phyloP scores from a whole-genome alignment of 1,140 invertebrate genomes.

The Monochamus saltuarius region DNA sequence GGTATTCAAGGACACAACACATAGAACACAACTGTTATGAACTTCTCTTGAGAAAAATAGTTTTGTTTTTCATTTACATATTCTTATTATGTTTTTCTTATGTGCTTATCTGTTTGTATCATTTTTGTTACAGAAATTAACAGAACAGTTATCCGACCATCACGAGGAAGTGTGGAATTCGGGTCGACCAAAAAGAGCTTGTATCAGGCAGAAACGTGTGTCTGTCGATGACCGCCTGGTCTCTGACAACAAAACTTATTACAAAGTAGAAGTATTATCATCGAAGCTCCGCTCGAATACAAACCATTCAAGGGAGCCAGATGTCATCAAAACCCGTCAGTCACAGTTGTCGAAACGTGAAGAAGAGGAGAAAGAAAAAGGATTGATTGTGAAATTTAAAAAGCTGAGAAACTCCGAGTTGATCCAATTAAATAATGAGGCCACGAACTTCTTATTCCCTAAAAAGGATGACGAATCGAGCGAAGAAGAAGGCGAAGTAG shows the following conservation, averaged over 20 bases:
- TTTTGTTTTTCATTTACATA: too few species aligned
- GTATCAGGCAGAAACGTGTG: slow-evolving; percentile 54
- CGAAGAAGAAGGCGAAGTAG: slow-evolving; percentile 52
- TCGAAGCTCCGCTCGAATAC: slow-evolving; percentile 67
- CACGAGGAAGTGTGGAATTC: slow-evolving; percentile 44
- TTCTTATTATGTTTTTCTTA: too few species aligned
- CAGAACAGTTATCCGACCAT: slow-evolving; percentile 23
- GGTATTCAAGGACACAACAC: too few species aligned
- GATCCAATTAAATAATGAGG: slow-evolving; percentile 74
- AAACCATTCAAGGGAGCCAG: slow-evolving; percentile 33
- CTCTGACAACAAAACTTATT: slow-evolving; percentile 67
- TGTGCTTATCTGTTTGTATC: background rate
- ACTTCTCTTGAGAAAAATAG: too few species aligned
- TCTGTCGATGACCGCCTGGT: slow-evolving; percentile 60
- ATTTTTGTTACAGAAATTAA: slow-evolving; percentile 35
- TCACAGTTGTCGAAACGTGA: slow-evolving; percentile 25
- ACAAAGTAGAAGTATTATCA: slow-evolving; percentile 72
- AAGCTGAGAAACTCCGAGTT: slow-evolving; percentile 72
- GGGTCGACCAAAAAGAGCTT: slow-evolving; percentile 47
- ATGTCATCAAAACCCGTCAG: slow-evolving; percentile 24
- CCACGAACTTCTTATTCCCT: slow-evolving; percentile 81
- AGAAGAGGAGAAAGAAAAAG: slow-evolving; percentile 43
- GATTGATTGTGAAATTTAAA: slow-evolving; percentile 70
- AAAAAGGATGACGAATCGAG: slow-evolving; percentile 61
- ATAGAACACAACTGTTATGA: too few species aligned